phyloP scores from a whole-genome alignment of 2,113 vertebrate species.

The Struthio camelus region DNA sequence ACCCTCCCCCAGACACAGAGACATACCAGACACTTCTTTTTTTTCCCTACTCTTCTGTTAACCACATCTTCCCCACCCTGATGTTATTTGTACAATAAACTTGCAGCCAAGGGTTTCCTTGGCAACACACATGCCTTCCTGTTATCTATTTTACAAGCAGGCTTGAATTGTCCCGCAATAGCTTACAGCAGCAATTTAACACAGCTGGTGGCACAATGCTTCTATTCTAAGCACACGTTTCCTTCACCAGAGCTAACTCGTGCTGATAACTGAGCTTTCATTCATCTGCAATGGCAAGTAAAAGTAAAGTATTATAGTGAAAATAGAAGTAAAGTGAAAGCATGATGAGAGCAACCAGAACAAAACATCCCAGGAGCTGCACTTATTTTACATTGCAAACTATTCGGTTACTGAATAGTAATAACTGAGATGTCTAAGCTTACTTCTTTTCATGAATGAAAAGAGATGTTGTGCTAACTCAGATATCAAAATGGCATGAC shows the following conservation, averaged over 20 bases:
- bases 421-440: neutral
- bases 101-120: slow-evolving; percentile 45
- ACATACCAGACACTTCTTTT: neutral
- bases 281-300: neutral
- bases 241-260: slow-evolving; percentile 25
- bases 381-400: slow-evolving; percentile 24
- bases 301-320: neutral
- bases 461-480: neutral
- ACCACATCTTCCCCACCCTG: neutral
- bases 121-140: slow-evolving; percentile 61
- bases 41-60: neutral
- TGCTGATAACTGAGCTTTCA: slow-evolving; percentile 24
- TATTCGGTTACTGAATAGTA: neutral
- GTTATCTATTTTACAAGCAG: slow-evolving; percentile 66
- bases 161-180: slow-evolving; percentile 22
- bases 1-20: neutral
- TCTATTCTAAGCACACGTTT: slow-evolving; percentile 29
- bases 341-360: neutral
- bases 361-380: neutral
- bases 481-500: neutral
- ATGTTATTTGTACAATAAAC: slow-evolving; percentile 54
- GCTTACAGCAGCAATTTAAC: slow-evolving; percentile 62
- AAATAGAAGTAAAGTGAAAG: neutral
- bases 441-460: slow-evolving; percentile 7
- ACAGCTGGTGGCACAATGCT: slow-evolving; percentile 64